Evolutionary conservation across 1,140 invertebrate species (phyloP), one percentile per base, ranked within the genome.

Genomic region (Drosophila pruinosa): DNA sequence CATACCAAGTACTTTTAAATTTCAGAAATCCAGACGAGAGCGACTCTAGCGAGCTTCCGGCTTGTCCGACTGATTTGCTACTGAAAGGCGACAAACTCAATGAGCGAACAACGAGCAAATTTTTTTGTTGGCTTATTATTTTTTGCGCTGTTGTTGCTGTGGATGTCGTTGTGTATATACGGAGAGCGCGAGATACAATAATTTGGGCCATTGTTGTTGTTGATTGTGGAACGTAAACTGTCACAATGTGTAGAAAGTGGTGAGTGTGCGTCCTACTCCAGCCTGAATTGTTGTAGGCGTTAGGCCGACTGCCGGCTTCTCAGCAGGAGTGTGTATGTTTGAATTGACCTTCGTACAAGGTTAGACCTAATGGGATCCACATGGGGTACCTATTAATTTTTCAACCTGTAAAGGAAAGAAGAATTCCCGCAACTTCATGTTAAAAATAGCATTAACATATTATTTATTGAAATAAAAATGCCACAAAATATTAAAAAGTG

Each of bases 331-430:
- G 24, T 36, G 17, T 59, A 50, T 53, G 24, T 34, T 63, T 28
- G 15, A 36, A 74, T 64, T 89, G 85, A 89, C 86, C 86, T 89
- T 89, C 72, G 48, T 34, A 58, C 85, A 89, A 89, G 86, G 86
- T 85, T 80, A 89, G 54, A 24, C 26, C n/a, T 36, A 61, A 69
- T 67, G 41, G 39, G 21, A 43, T 64, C 65, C 64, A 75, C 63
- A 69, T 15, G 4, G 48, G 31, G 31, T 19, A 47, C 39, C 12
- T 28, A 45, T 45, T 31, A 21, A 47, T 54, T 54, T 41, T 34
- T 31, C 14, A 47, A 15, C 15, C 41, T 58, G 52, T 3, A 67
- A 61, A 85, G 14, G 4, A 26, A 22, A 17, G 19, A 52, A 6
- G 8, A 31, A 21, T 58, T 15, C 19, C 21, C 1, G 1, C 6